Evolutionary conservation across 1,140 invertebrate species (phyloP).

Genomic region (Leguminivora glycinivorella): DNA sequence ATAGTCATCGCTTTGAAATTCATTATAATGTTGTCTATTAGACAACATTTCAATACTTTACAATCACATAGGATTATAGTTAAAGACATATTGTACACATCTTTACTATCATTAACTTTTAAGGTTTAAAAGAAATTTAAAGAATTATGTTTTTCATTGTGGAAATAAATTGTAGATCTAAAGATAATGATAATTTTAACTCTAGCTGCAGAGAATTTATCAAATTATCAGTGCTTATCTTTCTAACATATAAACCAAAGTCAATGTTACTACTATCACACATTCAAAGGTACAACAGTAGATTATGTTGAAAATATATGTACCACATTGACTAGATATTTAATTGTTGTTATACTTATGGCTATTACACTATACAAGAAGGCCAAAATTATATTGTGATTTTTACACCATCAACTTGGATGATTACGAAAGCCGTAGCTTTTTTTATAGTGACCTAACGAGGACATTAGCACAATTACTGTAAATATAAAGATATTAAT

Average conservation of each 20-base stretch:
- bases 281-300: background rate
- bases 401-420: background rate
- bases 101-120: background rate
- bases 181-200: background rate
- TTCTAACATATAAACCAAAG: slow-evolving; percentile 5
- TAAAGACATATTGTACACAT: too few species aligned
- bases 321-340: background rate
- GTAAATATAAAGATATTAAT: slow-evolving; percentile 26
- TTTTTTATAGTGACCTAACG: background rate
- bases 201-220: background rate
- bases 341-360: background rate
- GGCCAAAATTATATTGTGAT: background rate
- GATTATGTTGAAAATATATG: background rate
- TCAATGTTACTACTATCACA: slow-evolving; percentile 16
- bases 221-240: slow-evolving; percentile 19
- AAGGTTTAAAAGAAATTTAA: background rate
- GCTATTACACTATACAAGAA: background rate
- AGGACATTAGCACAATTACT: slow-evolving; percentile 7
- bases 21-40: too few species aligned
- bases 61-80: too few species aligned
- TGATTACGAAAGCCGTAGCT: background rate
- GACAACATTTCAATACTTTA: too few species aligned
- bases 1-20: too few species aligned
- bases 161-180: background rate
- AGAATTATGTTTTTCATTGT: too few species aligned